phyloP scores from a whole-genome alignment of 2,113 vertebrate genomes.

The Terrapene triunguis region DNA sequence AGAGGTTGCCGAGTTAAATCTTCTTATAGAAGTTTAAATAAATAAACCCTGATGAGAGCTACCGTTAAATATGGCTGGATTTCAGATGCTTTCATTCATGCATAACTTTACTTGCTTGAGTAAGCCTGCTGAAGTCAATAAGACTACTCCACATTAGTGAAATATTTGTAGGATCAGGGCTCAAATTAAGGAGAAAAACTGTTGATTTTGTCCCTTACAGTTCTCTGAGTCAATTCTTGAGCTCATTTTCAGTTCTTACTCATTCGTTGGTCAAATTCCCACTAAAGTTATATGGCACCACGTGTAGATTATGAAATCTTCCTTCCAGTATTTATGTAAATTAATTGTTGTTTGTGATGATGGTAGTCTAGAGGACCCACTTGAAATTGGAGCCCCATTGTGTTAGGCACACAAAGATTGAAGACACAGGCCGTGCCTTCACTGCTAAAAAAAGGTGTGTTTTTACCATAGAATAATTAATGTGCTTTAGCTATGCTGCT shows the following conservation, averaged over 20 bases:
- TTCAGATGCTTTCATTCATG: background rate
- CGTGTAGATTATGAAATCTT: background rate
- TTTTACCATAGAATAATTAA: background rate
- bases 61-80: background rate
- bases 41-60: background rate
- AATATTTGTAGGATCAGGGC: background rate
- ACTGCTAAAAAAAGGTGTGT: background rate
- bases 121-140: background rate
- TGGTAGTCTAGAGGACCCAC: background rate
- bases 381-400: background rate
- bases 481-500: background rate
- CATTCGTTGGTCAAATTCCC: background rate
- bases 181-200: background rate
- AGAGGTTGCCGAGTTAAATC: background rate
- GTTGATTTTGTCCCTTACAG: background rate
- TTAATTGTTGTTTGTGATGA: background rate
- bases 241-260: background rate
- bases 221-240: background rate
- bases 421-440: background rate
- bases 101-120: background rate
- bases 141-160: background rate
- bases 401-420: background rate
- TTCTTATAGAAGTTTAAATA: background rate
- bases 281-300: rapidly evolving
- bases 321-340: background rate